A percentile compares a stretch with the other conserved stretches of the same genome.
phyloP scores from a whole-genome alignment of 2,888 invertebrate genomes.

The Epiblema foenella region DNA sequence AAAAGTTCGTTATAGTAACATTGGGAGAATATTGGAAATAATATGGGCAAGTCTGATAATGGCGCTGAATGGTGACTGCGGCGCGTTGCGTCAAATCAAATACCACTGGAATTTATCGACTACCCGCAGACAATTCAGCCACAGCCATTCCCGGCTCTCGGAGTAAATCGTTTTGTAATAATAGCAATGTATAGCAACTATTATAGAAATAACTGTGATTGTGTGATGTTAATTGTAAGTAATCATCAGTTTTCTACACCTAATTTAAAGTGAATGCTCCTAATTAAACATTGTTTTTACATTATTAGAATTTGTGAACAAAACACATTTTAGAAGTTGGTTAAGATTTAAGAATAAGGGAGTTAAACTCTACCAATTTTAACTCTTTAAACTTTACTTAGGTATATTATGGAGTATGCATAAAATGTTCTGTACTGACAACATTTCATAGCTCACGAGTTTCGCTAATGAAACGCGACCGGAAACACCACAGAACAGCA shows the following conservation, averaged over 20 bases:
- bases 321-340: no score
- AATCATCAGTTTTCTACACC: not conserved
- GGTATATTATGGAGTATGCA: no score
- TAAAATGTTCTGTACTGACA: slow-evolving; percentile 25
- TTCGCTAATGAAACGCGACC: slow-evolving; percentile 38
- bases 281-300: no score
- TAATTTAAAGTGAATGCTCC: not conserved
- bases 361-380: no score
- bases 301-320: no score
- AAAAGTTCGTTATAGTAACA: slow-evolving; percentile 37
- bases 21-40: slow-evolving; percentile 36
- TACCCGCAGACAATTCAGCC: slow-evolving; percentile 66
- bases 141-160: slow-evolving; percentile 45
- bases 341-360: no score
- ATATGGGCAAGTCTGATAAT: slow-evolving; percentile 27
- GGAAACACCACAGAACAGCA: slow-evolving; percentile 50
- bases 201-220: not conserved
- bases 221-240: no score
- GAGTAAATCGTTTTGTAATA: slow-evolving; percentile 37
- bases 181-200: slow-evolving; percentile 22
- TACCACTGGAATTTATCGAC: slow-evolving; percentile 68
- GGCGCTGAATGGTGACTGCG: slow-evolving; percentile 56
- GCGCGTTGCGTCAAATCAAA: slow-evolving; percentile 68
- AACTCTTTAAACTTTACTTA: no score
- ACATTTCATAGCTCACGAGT: slow-evolving; percentile 35